These are phyloP conservation scores for Macrophya annulata DNA, from an alignment of 2,888 invertebrate genomes.

Conservation along the genomic window DNA sequence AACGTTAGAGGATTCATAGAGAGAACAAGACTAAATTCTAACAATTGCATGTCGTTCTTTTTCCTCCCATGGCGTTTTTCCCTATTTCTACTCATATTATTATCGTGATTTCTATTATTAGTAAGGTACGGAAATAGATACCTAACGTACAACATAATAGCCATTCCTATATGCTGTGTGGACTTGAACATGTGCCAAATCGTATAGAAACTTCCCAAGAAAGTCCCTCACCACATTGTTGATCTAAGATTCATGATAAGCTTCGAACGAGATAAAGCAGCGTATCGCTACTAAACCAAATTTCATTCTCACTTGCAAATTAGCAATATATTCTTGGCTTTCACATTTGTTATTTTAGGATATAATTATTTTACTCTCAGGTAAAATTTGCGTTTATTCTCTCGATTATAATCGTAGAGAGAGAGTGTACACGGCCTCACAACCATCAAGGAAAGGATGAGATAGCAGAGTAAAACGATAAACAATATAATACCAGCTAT, in stretches of 20 bases:
- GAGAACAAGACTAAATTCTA: background rate
- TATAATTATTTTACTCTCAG: background rate
- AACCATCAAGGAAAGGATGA: background rate
- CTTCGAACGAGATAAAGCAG: background rate
- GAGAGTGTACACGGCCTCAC: background rate
- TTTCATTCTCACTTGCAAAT: background rate
- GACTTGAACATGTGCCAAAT: slow-evolving; percentile 56
- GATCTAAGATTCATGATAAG: slow-evolving; percentile 22
- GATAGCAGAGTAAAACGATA: background rate
- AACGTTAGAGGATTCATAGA: background rate
- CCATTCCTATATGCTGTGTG: slow-evolving; percentile 47
- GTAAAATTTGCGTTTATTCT: background rate
- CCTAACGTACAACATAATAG: slow-evolving; percentile 40
- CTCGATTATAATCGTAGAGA: background rate
- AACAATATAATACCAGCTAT: background rate
- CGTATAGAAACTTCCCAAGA: background rate
- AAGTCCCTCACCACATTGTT: slow-evolving; percentile 25
- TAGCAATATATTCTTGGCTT: background rate
- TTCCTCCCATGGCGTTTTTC: background rate
- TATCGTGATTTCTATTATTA: slow-evolving; percentile 52
- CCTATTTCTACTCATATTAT: background rate
- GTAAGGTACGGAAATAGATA: slow-evolving; percentile 52
- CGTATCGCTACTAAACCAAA: background rate
- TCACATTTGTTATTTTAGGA: background rate
- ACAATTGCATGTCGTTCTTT: background rate